Conservation (phyloP, 2,113 vertebrate genomes). For the Burhinus oedicnemus region DNA sequence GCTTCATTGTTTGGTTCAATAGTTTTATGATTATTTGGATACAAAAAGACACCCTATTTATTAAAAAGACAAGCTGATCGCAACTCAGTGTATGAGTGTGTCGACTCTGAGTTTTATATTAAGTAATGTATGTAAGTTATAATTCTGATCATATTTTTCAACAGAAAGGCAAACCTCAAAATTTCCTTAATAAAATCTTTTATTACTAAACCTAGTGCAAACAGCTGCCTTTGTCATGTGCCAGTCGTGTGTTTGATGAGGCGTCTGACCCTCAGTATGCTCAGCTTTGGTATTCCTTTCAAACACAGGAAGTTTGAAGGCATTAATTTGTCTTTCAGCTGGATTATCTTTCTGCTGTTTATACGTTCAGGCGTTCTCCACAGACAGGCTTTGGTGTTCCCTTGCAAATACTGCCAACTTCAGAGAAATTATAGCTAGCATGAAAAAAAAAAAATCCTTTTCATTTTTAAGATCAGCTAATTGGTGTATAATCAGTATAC, state of each 20-base stretch:
- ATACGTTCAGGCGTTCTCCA: not conserved
- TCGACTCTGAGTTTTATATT: not conserved
- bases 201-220: not conserved
- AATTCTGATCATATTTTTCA: not conserved
- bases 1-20: not conserved
- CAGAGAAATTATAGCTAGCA: not conserved
- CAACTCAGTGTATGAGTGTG: not conserved
- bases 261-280: not conserved
- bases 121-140: not conserved
- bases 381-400: not conserved
- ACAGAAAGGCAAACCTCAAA: not conserved
- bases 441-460: not conserved
- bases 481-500: constrained; percentile 20
- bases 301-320: not conserved
- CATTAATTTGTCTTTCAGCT: not conserved
- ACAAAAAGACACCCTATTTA: not conserved
- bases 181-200: not conserved
- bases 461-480: constrained; percentile 13
- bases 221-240: not conserved
- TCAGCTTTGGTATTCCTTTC: not conserved
- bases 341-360: constrained; percentile 9
- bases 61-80: not conserved
- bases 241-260: not conserved
- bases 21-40: not conserved
- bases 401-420: constrained; percentile 25